A percentile compares a stretch with the other conserved stretches of the same genome.
These are phyloP conservation scores for Gryllus longicercus DNA, from an alignment of 2,888 invertebrate genomes.

Conservation along the genomic window DNA sequence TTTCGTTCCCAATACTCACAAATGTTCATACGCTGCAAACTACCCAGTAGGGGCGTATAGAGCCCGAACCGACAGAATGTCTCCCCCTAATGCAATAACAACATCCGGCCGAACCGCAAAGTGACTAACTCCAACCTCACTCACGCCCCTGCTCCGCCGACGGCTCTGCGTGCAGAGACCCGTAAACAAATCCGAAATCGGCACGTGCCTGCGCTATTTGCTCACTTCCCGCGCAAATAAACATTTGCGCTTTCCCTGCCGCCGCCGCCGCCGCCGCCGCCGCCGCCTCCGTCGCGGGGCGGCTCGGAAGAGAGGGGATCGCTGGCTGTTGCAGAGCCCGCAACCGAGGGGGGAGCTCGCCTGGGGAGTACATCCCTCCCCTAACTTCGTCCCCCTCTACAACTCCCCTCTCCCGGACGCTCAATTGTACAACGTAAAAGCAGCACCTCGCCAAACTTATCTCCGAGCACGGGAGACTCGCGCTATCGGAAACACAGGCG, in stretches of 20 bases:
- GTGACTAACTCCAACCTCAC: too few species aligned
- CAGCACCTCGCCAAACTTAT: conserved; percentile 1
- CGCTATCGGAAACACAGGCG: not conserved
- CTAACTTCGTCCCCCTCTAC: not conserved
- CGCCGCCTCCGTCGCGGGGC: not conserved
- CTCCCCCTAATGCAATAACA: too few species aligned
- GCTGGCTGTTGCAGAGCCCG: not conserved
- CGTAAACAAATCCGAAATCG: conserved; percentile 1
- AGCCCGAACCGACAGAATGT: too few species aligned
- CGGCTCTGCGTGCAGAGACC: not conserved
- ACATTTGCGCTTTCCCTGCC: not conserved
- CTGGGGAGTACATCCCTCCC: not conserved
- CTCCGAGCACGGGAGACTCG: not conserved
- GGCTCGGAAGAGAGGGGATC: not conserved
- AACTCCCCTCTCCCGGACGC: not conserved
- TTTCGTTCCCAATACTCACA: too few species aligned
- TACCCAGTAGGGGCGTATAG: too few species aligned
- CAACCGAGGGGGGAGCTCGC: not conserved
- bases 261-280: not conserved
- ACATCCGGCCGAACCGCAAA: too few species aligned
- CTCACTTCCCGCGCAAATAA: not conserved
- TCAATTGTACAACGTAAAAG: not conserved
- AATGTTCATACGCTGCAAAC: too few species aligned
- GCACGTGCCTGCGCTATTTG: conserved; percentile 5
- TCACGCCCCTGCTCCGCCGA: too few species aligned